Evolutionary conservation across 2,888 invertebrate species (phyloP).

Genomic region (Tachina lurida): DNA sequence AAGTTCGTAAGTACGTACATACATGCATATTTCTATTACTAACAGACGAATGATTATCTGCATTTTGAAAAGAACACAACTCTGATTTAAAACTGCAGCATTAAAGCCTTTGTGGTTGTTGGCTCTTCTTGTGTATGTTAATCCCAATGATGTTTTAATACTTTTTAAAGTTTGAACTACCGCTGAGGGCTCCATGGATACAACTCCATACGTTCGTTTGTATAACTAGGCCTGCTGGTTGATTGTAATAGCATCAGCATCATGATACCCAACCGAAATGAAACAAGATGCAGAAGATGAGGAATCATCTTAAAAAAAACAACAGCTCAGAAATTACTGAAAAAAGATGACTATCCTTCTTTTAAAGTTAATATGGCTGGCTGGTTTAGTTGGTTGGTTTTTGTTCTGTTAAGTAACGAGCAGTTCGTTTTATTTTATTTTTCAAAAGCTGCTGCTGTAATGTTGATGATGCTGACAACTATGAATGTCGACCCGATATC

Average conservation of each 20-base stretch:
- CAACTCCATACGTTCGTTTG: constrained; percentile 47
- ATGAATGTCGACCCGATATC: constrained; percentile 60
- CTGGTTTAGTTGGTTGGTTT: constrained; percentile 20
- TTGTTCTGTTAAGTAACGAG: constrained; percentile 53
- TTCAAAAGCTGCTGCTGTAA: constrained; percentile 64
- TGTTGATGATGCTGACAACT: constrained; percentile 68
- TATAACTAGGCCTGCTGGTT: constrained; percentile 27
- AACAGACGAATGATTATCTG: constrained; percentile 16
- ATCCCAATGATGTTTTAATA: constrained; percentile 59
- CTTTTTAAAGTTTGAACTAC: constrained; percentile 50
- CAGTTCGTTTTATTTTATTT: constrained; percentile 41
- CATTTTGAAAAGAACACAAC: constrained; percentile 32
- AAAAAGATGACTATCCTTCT: constrained; percentile 62
- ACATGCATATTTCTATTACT: constrained; percentile 15
- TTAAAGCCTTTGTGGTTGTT: constrained; percentile 38
- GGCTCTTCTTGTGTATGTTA: constrained; percentile 20
- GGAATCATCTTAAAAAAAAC: constrained; percentile 23
- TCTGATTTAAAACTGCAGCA: constrained; percentile 71
- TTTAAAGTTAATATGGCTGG: constrained; percentile 57
- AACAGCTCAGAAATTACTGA: constrained; percentile 47
- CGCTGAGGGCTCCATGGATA: constrained; percentile 63
- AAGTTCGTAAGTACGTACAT: not conserved
- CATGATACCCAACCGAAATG: constrained; percentile 23
- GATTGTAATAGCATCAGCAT: constrained; percentile 54
- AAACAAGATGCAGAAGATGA: constrained; percentile 43